These are phyloP conservation scores for Eolophus roseicapilla DNA, from an alignment of 2,113 vertebrate species.

Conservation along the genomic window DNA sequence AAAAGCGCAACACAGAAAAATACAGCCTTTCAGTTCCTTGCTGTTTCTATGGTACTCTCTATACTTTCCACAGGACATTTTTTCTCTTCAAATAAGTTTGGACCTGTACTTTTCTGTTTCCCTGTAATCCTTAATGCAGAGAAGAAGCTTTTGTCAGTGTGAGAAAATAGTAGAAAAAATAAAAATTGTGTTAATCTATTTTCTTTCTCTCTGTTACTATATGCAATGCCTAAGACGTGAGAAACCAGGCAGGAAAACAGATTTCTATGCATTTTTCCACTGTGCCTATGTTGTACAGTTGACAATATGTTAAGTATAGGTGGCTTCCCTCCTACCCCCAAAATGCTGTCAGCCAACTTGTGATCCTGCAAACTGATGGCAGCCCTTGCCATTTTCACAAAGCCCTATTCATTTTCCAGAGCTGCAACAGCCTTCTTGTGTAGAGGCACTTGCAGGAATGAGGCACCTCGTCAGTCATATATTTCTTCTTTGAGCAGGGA, in stretches of 20 bases:
- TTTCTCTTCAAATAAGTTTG: not conserved
- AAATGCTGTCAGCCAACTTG: not conserved
- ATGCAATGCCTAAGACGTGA: not conserved
- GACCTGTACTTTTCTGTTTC: not conserved
- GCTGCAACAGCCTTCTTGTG: not conserved
- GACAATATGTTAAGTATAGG: not conserved
- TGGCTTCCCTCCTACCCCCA: not conserved
- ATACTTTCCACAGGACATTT: not conserved
- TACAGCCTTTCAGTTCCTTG: not conserved
- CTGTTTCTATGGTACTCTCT: not conserved
- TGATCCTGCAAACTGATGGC: not conserved
- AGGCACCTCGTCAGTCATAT: not conserved
- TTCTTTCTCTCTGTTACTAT: not conserved
- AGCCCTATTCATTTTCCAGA: not conserved
- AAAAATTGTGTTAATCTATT: not conserved
- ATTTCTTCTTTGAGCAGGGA: not conserved
- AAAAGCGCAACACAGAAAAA: not conserved
- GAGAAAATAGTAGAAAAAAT: not conserved
- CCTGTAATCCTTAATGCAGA: not conserved
- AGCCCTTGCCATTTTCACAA: not conserved
- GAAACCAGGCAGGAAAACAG: not conserved
- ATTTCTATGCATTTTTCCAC: not conserved
- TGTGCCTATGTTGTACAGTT: not conserved
- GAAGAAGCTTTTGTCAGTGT: not conserved
- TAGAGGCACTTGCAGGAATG: not conserved